phyloP scores from a whole-genome alignment of 2,888 invertebrate genomes.

The Idaea biselata region DNA sequence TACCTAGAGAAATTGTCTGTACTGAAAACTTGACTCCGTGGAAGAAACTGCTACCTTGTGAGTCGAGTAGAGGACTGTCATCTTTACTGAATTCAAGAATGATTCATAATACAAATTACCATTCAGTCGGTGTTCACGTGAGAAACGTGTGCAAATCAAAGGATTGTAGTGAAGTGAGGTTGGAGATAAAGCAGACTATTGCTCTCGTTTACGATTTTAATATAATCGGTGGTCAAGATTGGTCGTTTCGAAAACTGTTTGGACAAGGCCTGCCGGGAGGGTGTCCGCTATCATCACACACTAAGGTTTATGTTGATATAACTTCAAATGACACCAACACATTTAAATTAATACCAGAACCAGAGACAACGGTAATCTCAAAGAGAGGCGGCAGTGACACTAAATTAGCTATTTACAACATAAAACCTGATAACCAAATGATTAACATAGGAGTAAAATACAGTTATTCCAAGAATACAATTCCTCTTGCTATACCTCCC shows the following conservation, averaged over 20 bases:
- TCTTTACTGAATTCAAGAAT: conserved; percentile 93
- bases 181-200: conserved; percentile 92
- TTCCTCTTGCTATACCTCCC: conserved; percentile 77
- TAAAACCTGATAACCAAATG: conserved; percentile 79
- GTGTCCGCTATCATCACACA: conserved; percentile 90
- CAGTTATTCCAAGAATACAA: conserved; percentile 59
- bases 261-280: conserved; percentile 90
- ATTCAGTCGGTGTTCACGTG: conserved; percentile 93
- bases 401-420: conserved; percentile 86
- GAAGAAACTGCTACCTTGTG: conserved; percentile 98
- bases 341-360: conserved; percentile 83
- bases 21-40: conserved; percentile 99
- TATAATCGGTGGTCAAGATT: conserved; percentile 85
- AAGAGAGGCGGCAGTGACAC: conserved; percentile 85
- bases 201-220: conserved; percentile 92
- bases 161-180: conserved; percentile 81
- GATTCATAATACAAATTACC: conserved; percentile 95
- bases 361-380: conserved; percentile 80
- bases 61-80: conserved; percentile 92
- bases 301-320: conserved; percentile 90
- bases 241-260: conserved; percentile 93
- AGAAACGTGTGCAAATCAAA: conserved; percentile 86
- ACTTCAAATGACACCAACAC: conserved; percentile 82
- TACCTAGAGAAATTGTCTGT: conserved; percentile 97
- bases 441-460: conserved; percentile 85